A percentile compares a stretch with the other conserved stretches of the same genome.
Evolutionary conservation across 2,888 invertebrate species (phyloP).

Genomic region (Lymantria monacha): DNA sequence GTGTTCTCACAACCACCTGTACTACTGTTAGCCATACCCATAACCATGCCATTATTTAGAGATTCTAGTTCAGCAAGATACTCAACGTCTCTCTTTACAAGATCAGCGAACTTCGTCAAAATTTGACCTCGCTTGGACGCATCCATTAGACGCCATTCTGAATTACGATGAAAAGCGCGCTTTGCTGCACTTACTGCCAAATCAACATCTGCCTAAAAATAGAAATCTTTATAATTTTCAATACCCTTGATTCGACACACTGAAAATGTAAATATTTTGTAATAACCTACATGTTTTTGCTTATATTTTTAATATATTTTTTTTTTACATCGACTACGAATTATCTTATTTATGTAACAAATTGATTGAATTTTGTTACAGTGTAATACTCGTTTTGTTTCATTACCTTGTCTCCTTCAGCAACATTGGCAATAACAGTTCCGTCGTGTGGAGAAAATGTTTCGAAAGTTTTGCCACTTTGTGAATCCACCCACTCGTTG

Average conservation of each 20-base stretch:
- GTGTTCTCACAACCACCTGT: slow-evolving; percentile 69
- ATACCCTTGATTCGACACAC: not conserved
- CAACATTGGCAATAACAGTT: slow-evolving; percentile 86
- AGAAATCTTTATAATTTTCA: not conserved
- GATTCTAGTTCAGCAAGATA: slow-evolving; percentile 94
- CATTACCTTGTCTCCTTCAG: slow-evolving; percentile 90
- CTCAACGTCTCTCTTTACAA: slow-evolving; percentile 91
- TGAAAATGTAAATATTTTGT: not conserved
- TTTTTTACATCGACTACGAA: too few species aligned
- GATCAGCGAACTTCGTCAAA: slow-evolving; percentile 85
- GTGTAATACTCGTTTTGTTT: not conserved
- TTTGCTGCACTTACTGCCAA: slow-evolving; percentile 89
- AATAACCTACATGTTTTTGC: not conserved
- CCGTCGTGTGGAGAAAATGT: slow-evolving; percentile 85
- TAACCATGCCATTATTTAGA: slow-evolving; percentile 84
- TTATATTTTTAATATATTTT: too few species aligned
- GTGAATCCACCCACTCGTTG: slow-evolving; percentile 84
- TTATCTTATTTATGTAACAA: too few species aligned
- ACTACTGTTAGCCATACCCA: slow-evolving; percentile 79
- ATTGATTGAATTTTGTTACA: too few species aligned
- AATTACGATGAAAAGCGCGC: slow-evolving; percentile 82
- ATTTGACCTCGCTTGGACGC: slow-evolving; percentile 89
- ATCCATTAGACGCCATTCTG: slow-evolving; percentile 90
- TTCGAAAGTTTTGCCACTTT: slow-evolving; percentile 91
- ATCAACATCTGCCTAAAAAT: slow-evolving; percentile 82